These are phyloP conservation scores for Nerophis ophidion DNA, from an alignment of 2,113 vertebrate species.

Conservation along the genomic window DNA sequence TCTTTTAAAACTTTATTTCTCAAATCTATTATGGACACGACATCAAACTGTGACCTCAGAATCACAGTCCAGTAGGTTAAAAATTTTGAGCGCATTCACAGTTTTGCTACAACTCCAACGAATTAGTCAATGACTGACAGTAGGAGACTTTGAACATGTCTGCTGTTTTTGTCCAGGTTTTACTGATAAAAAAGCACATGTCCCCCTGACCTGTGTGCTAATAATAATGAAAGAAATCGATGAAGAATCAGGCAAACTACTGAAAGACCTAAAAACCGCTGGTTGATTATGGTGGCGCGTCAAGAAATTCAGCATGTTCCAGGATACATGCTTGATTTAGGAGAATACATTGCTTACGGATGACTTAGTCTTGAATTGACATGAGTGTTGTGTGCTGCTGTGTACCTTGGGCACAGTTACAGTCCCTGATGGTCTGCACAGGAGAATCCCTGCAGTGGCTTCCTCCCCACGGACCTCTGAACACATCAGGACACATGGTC, in stretches of 20 bases:
- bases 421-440: conserved; percentile 85
- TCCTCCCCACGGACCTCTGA: conserved; percentile 90
- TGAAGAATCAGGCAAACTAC: neutral
- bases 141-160: conserved; percentile 28
- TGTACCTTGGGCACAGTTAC: conserved; percentile 84
- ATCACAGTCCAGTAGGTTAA: too few relatives aligned
- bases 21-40: neutral
- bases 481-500: conserved; percentile 97
- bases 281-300: neutral
- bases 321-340: neutral
- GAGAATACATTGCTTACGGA: neutral
- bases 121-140: conserved; percentile 46
- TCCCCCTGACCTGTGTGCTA: too few relatives aligned
- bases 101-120: neutral
- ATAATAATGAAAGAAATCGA: neutral
- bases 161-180: neutral
- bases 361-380: neutral
- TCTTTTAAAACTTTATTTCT: too few relatives aligned
- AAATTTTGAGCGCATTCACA: conserved; percentile 2
- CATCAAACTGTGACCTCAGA: too few relatives aligned
- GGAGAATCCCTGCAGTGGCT: conserved; percentile 89
- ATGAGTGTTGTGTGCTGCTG: neutral
- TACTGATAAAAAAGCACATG: neutral
- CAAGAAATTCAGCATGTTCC: neutral
- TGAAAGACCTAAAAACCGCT: neutral